These are phyloP conservation scores for Vanessa tameamea DNA, from an alignment of 1,140 invertebrate genomes.

Conservation along the genomic window DNA sequence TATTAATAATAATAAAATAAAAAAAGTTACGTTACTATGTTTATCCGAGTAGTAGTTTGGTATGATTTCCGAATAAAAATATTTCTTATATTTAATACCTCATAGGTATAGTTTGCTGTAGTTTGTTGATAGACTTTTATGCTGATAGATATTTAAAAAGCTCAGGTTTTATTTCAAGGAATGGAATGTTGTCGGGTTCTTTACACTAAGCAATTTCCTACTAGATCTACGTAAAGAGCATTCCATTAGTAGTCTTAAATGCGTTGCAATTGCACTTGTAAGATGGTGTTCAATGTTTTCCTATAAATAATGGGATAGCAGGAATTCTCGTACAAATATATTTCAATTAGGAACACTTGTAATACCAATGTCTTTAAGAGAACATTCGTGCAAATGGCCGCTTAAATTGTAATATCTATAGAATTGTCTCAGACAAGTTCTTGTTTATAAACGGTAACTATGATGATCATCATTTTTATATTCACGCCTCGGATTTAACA, in stretches of 20 bases:
- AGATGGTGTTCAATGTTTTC: conserved; percentile 25
- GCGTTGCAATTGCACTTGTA: conserved; percentile 15
- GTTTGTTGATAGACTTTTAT: background rate
- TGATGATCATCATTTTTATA: background rate
- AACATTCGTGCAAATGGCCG: conserved; percentile 19
- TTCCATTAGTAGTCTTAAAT: conserved; percentile 15
- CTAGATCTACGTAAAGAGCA: conserved; percentile 9
- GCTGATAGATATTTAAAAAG: background rate
- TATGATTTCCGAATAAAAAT: no score
- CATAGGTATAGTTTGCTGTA: no score
- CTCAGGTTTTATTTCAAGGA: background rate
- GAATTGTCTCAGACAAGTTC: conserved; percentile 3
- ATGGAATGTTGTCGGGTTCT: background rate
- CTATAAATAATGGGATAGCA: conserved; percentile 23
- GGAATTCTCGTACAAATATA: conserved; percentile 26
- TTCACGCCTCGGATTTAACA: background rate
- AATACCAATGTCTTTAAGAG: conserved; percentile 20
- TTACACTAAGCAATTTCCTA: conserved; percentile 3
- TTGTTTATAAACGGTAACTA: background rate
- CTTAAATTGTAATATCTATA: conserved; percentile 18
- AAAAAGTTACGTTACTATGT: no score
- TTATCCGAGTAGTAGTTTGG: no score
- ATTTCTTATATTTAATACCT: no score
- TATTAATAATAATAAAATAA: no score
- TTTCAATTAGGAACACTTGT: conserved; percentile 30